Conservation (phyloP, 2,888 invertebrate species). For the Harpalus rufipes region DNA sequence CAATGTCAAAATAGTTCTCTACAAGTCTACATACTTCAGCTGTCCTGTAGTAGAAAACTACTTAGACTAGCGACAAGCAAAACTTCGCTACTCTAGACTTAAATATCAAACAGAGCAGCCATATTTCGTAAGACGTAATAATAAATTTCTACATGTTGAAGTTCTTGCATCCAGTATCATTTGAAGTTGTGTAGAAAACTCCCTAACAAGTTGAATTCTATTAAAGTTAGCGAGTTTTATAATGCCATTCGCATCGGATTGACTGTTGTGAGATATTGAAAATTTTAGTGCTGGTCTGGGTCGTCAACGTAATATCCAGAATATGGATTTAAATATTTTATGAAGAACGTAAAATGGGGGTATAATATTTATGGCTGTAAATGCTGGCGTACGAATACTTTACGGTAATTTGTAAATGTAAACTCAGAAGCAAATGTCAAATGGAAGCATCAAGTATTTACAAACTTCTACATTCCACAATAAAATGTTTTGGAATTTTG, state of each 20-base stretch:
- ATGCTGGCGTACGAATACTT: not conserved
- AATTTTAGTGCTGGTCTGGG: conserved; percentile 30
- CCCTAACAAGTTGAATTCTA: conserved; percentile 46
- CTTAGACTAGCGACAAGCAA: not conserved
- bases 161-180: conserved; percentile 37
- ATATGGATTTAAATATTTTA: conserved; percentile 53
- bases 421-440: conserved; percentile 13
- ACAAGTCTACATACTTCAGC: not conserved
- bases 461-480: not conserved
- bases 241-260: conserved; percentile 47
- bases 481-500: not conserved
- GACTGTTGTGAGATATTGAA: conserved; percentile 53
- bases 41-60: not conserved
- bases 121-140: conserved; percentile 49
- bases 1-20: not conserved
- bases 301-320: conserved; percentile 30
- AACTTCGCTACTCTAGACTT: not conserved
- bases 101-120: conserved; percentile 10
- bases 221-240: conserved; percentile 52
- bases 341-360: conserved; percentile 9
- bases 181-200: conserved; percentile 40
- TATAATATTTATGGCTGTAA: conserved; percentile 39
- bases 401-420: conserved; percentile 16
- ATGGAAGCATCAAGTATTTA: not conserved
- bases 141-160: conserved; percentile 37